Evolutionary conservation across 2,113 vertebrate species (phyloP).

Genomic region (Sterna hirundo): DNA sequence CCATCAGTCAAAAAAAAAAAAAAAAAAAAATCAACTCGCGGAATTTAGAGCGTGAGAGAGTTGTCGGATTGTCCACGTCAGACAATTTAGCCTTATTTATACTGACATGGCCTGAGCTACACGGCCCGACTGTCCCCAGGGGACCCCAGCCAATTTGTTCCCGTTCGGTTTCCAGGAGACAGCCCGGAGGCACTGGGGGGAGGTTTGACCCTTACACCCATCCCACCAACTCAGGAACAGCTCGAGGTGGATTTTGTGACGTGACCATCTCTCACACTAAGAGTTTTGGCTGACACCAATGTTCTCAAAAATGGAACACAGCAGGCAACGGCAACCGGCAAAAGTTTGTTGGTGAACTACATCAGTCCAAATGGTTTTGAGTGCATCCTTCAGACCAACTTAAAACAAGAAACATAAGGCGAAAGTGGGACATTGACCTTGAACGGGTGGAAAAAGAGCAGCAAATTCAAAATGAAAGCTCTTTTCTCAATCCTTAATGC

Average conservation of each 20-base stretch:
- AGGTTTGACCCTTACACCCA: not conserved
- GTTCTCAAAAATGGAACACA: not conserved
- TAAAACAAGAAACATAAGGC: not conserved
- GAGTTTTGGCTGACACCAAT: not conserved
- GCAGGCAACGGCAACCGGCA: not conserved
- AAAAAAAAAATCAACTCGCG: fast-evolving
- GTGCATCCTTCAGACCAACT: not conserved
- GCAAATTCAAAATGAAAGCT: not conserved
- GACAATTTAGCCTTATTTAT: not conserved
- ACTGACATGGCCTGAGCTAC: not conserved
- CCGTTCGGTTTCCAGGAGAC: not conserved
- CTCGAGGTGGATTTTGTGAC: not conserved
- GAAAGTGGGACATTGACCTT: not conserved
- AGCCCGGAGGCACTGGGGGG: not conserved
- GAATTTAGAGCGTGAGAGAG: slow-evolving; percentile 23
- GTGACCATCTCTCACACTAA: not conserved
- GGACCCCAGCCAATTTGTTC: not conserved
- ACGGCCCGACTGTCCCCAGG: not conserved
- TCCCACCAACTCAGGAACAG: not conserved
- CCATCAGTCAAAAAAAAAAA: not conserved
- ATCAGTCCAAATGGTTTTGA: not conserved
- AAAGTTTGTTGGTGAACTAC: not conserved
- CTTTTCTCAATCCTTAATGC: not conserved
- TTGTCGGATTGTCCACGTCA: not conserved
- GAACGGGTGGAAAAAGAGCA: not conserved